These are phyloP conservation scores for Antrozous pallidus DNA, from an alignment of 2,797 vertebrate genomes.

Conservation along the genomic window DNA sequence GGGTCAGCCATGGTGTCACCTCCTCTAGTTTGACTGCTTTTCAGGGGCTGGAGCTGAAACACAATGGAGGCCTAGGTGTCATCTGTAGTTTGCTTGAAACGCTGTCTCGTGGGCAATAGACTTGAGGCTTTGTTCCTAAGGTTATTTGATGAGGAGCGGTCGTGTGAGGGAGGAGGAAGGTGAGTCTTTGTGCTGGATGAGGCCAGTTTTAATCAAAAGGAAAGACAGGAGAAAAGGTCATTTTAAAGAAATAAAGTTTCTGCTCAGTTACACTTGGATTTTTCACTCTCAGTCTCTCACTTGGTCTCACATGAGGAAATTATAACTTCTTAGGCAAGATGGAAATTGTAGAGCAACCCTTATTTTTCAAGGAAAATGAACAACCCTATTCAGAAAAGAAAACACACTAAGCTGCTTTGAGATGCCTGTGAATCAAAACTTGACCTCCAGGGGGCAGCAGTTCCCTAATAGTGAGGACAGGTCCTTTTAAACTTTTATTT, in stretches of 20 bases:
- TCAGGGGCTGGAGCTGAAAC: neutral
- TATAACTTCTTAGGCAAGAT: neutral
- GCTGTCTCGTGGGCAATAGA: neutral
- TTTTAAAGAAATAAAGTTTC: neutral
- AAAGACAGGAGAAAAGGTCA: neutral
- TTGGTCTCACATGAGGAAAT: neutral
- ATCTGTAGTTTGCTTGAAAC: neutral
- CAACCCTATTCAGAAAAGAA: neutral
- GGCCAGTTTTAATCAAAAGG: neutral
- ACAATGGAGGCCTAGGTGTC: neutral
- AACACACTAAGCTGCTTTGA: neutral
- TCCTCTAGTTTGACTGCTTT: neutral
- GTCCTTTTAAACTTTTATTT: neutral
- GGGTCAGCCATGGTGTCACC: neutral
- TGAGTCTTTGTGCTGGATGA: neutral
- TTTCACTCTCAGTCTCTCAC: neutral
- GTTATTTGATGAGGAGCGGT: neutral
- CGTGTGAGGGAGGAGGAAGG: neutral
- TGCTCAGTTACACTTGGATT: neutral
- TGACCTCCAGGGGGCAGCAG: neutral
- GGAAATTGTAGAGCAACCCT: neutral
- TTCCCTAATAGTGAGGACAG: neutral
- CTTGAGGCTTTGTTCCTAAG: neutral
- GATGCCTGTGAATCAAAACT: neutral
- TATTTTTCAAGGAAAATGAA: neutral